Evolutionary conservation across 2,888 invertebrate genomes (phyloP).

Genomic region (Thera obeliscata): DNA sequence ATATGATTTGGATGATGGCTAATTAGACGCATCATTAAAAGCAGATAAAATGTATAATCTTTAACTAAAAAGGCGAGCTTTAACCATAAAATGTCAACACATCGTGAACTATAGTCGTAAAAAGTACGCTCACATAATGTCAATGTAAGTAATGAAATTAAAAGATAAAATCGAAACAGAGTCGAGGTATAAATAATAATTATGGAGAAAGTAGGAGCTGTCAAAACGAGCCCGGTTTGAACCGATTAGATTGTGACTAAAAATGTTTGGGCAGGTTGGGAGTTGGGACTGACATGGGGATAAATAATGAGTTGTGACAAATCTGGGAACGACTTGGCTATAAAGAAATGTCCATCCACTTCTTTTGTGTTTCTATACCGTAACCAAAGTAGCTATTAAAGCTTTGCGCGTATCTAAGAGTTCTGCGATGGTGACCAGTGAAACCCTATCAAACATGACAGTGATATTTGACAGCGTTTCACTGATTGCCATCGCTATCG

Average conservation of each 20-base stretch:
- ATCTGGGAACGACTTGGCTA: conserved; percentile 31
- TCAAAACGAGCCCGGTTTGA: conserved; percentile 46
- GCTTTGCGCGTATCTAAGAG: no score
- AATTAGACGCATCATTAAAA: neutral
- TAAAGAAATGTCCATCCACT: neutral
- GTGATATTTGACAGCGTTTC: no score
- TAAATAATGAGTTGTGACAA: conserved; percentile 28
- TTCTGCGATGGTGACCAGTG: no score
- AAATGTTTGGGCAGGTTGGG: conserved; percentile 65
- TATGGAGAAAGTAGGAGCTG: conserved; percentile 72
- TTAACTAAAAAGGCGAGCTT: conserved; percentile 18
- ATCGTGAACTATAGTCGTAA: conserved; percentile 40
- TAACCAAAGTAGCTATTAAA: no score
- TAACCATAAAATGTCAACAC: conserved; percentile 33
- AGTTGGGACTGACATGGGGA: conserved; percentile 18
- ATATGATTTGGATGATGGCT: neutral
- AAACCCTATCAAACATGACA: no score
- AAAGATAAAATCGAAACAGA: conserved; percentile 42
- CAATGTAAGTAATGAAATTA: conserved; percentile 60
- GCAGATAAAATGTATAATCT: neutral
- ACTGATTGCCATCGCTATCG: no score
- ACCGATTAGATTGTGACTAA: conserved; percentile 60
- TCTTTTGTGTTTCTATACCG: neutral
- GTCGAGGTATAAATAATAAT: conserved; percentile 76
- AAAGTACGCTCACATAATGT: conserved; percentile 45